phyloP scores from a whole-genome alignment of 2,888 invertebrate genomes.

The Drosophila maculinotata region DNA sequence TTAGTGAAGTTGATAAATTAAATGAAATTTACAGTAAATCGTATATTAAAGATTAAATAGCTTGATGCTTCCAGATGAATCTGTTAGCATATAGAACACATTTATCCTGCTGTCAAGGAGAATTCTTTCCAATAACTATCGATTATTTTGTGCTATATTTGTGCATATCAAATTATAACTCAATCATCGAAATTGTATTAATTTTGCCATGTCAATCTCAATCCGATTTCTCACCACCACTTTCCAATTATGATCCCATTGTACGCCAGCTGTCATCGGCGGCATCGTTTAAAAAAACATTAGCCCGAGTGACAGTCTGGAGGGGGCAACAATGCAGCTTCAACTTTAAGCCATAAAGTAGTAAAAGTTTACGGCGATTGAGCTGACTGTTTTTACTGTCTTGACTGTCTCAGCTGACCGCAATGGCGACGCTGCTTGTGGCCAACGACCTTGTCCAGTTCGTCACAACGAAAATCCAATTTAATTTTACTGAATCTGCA shows the following conservation, averaged over 20 bases:
- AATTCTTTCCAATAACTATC: too few species aligned
- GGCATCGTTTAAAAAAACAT: slow-evolving; percentile 76
- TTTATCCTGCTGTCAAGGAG: not conserved
- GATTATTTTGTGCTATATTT: too few species aligned
- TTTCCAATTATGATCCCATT: slow-evolving; percentile 47
- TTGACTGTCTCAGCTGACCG: slow-evolving; percentile 43
- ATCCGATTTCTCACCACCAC: slow-evolving; percentile 21
- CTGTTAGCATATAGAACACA: not conserved
- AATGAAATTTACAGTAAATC: not conserved
- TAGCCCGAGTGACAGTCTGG: slow-evolving; percentile 52
- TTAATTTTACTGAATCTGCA: slow-evolving; percentile 79
- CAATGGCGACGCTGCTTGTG: slow-evolving; percentile 47
- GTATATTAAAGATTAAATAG: not conserved
- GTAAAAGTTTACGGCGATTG: slow-evolving; percentile 53
- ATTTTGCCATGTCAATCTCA: not conserved
- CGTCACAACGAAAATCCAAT: slow-evolving; percentile 79
- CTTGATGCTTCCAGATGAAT: not conserved
- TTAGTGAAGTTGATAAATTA: slow-evolving; percentile 35
- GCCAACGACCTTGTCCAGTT: slow-evolving; percentile 65
- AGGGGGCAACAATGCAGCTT: slow-evolving; percentile 27
- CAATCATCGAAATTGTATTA: too few species aligned
- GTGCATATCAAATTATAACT: too few species aligned
- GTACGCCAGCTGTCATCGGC: slow-evolving; percentile 40
- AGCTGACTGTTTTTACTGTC: slow-evolving; percentile 5
- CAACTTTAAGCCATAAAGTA: slow-evolving; percentile 56